Evolutionary conservation across 2,113 vertebrate genomes (phyloP).

Genomic region (Otocyon megalotis): DNA sequence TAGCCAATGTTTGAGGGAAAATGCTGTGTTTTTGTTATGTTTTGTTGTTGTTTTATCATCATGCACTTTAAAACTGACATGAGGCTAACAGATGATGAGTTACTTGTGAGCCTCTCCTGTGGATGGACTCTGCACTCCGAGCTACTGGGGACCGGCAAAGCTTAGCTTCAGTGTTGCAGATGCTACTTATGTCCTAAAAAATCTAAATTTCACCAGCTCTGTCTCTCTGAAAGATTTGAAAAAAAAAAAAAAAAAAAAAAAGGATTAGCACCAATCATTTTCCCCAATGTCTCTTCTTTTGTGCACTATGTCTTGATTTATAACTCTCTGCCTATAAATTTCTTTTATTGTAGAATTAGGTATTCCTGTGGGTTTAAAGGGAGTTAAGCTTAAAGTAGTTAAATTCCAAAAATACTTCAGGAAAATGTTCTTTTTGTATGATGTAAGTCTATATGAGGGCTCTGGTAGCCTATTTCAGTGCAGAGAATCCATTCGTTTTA

Average conservation of each 20-base stretch:
- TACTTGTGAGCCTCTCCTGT: neutral
- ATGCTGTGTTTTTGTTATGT: neutral
- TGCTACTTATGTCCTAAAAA: neutral
- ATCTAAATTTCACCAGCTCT: neutral
- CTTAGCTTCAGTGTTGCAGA: neutral
- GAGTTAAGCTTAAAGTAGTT: constrained; percentile 47
- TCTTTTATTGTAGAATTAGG: constrained; percentile 28
- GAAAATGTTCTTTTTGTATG: constrained; percentile 48
- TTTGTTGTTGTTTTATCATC: neutral
- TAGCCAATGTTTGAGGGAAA: neutral
- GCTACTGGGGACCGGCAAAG: neutral
- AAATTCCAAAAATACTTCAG: constrained; percentile 62
- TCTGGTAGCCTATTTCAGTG: constrained; percentile 41
- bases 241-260: neutral
- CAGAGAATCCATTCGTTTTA: constrained; percentile 52
- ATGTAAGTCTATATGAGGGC: neutral
- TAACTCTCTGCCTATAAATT: constrained; percentile 23
- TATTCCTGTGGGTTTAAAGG: constrained; percentile 47
- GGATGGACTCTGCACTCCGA: neutral
- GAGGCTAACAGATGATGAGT: neutral
- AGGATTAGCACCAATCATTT: constrained; percentile 47
- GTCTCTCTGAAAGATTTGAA: constrained; percentile 20
- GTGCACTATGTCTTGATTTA: constrained; percentile 34
- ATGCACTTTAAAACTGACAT: neutral
- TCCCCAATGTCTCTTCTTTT: neutral